Conservation (phyloP, 2,888 invertebrate genomes). For the Acanthopleura granulata region DNA sequence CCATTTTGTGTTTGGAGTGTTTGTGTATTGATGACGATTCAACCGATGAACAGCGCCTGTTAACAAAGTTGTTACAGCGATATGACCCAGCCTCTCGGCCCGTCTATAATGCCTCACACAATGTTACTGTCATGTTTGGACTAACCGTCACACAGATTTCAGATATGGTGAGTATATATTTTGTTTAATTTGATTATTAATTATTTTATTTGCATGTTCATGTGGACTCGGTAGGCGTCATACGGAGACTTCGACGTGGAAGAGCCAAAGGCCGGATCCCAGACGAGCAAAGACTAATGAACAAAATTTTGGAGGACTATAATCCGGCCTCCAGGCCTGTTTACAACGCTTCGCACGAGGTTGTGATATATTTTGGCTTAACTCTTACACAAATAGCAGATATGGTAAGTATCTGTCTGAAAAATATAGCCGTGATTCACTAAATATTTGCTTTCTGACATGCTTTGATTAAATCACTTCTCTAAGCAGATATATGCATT, state of each 20-base stretch:
- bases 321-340: conserved; percentile 65
- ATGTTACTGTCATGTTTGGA: conserved; percentile 66
- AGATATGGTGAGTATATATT: conserved; percentile 65
- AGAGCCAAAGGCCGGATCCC: conserved; percentile 38
- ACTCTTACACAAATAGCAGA: conserved; percentile 64
- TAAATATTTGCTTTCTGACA: too few relatives aligned
- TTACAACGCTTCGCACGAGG: conserved; percentile 60
- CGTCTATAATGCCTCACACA: conserved; percentile 67
- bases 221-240: not conserved
- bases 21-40: conserved; percentile 5
- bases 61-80: conserved; percentile 54
- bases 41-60: conserved; percentile 66
- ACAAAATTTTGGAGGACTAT: conserved; percentile 54
- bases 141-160: conserved; percentile 67
- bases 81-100: conserved; percentile 67
- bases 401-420: conserved; percentile 53
- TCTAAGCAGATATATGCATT: too few relatives aligned
- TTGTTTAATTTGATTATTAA: conserved; percentile 9
- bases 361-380: conserved; percentile 63
- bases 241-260: not conserved
- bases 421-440: too few relatives aligned
- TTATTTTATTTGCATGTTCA: not conserved
- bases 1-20: not conserved
- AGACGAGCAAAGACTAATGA: conserved; percentile 62
- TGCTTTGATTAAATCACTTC: too few relatives aligned